Conservation (phyloP, 1,140 invertebrate genomes). For the Eriocheir sinensis region DNA sequence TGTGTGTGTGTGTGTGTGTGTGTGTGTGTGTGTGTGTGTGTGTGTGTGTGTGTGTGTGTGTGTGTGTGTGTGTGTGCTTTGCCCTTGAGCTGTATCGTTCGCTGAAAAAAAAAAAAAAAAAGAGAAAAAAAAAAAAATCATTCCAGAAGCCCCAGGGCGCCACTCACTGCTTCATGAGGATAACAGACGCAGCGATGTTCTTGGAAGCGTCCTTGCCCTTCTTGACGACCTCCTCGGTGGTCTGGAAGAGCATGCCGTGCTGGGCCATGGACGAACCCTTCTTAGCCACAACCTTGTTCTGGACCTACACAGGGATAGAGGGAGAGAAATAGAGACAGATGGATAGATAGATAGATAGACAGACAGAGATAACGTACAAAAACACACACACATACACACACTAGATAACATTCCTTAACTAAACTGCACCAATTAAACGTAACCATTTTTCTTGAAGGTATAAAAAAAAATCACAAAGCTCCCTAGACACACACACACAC, state of each 20-base stretch:
- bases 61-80: too few species aligned
- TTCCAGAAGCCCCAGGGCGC: too few species aligned
- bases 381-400: background rate
- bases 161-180: slow-evolving; percentile 81
- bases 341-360: too few species aligned
- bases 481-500: slow-evolving; percentile 46
- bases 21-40: too few species aligned
- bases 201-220: slow-evolving; percentile 81
- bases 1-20: too few species aligned
- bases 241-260: slow-evolving; percentile 83
- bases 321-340: too few species aligned
- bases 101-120: background rate
- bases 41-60: too few species aligned
- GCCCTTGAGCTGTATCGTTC: background rate
- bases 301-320: slow-evolving; percentile 21
- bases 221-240: slow-evolving; percentile 81
- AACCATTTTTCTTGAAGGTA: background rate
- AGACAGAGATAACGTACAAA: too few species aligned
- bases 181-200: slow-evolving; percentile 81
- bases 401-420: background rate
- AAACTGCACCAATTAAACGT: background rate
- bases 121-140: background rate
- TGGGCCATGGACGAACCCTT: slow-evolving; percentile 81
- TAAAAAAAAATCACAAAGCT: background rate
- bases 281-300: slow-evolving; percentile 81